Evolutionary conservation across 2,797 vertebrate species (phyloP).

Genomic region (Pempheris klunzingeri): DNA sequence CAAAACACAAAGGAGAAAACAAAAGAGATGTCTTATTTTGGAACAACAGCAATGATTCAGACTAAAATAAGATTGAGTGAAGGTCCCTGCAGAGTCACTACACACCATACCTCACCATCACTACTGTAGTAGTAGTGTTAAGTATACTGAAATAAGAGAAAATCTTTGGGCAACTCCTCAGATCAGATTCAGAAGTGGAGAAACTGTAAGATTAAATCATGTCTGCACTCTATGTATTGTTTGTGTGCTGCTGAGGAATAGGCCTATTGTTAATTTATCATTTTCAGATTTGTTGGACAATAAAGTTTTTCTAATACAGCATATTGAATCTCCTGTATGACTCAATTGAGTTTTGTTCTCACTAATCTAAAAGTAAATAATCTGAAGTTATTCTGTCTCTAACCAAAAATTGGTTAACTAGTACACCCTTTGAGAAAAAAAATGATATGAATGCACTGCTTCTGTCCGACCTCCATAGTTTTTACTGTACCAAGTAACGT

Average conservation of each 20-base stretch:
- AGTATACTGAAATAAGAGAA: not conserved
- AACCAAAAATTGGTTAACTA: too few relatives aligned
- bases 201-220: not conserved
- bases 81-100: constrained; percentile 10
- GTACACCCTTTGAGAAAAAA: too few relatives aligned
- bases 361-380: too few relatives aligned
- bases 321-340: not conserved
- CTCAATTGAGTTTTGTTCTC: not conserved
- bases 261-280: not conserved
- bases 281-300: constrained; percentile 10
- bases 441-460: too few relatives aligned
- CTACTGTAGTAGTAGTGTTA: too few relatives aligned
- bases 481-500: too few relatives aligned
- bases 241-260: not conserved
- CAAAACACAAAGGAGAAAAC: not conserved
- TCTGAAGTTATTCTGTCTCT: too few relatives aligned
- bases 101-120: not conserved
- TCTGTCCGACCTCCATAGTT: too few relatives aligned
- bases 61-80: constrained; percentile 7
- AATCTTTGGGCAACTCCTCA: not conserved
- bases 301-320: constrained; percentile 2
- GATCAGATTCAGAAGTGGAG: not conserved
- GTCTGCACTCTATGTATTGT: not conserved
- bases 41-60: not conserved
- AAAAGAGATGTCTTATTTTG: not conserved